Evolutionary conservation across 2,113 vertebrate genomes (phyloP), one percentile per base, ranked within the genome.

Genomic region (Dascyllus trimaculatus): DNA sequence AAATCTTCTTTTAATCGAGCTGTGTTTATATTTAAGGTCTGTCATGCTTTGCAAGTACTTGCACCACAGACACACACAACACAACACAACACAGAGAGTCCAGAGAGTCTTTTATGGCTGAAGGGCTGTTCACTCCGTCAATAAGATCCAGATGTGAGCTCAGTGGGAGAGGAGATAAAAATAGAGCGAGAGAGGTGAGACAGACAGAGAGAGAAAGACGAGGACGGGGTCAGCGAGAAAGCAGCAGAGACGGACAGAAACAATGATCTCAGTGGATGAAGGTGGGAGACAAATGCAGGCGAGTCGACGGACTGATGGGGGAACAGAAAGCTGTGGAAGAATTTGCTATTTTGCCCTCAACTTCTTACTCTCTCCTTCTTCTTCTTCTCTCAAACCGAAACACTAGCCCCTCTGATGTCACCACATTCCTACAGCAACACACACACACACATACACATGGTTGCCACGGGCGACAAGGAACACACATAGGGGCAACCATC

Each of bases 81-180:
- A 70, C 46, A 45, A 59, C 52, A 56, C 57, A 63, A 56, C 51
- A 71, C 61, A 32, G 11, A 65, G 0, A 78, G 75, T 73, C 82
- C 78, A 87, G 70, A 71, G 86, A 81, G 83, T 85, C 81, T 86
- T 89, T 91, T 84, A 88, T 85, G 85, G 86, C 84, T 87, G 78
- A 85, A 88, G 79, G 86, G 78, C 73, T 90, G 89, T 84, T 92
- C 87, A 22, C 80, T 83, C 78, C 69, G 85, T 90, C 90, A 91
- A 93, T 93, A 85, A 82, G 87, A 91, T 91, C 91, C 93, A 93
- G 93, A 93, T 93, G 93, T 93, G 90, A 79, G 76, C 89, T 79
- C 84, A 70, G 87, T 73, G 72, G 87, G 88, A 88, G 86, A 90
- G 84, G 38, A 67, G 90, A 77, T 89, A 92, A 87, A 93, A 92